Percentiles rank a stretch among this genome's conserved stretches.
These are phyloP conservation scores for Ameiurus melas DNA, from an alignment of 2,113 vertebrate species.

Conservation along the genomic window DNA sequence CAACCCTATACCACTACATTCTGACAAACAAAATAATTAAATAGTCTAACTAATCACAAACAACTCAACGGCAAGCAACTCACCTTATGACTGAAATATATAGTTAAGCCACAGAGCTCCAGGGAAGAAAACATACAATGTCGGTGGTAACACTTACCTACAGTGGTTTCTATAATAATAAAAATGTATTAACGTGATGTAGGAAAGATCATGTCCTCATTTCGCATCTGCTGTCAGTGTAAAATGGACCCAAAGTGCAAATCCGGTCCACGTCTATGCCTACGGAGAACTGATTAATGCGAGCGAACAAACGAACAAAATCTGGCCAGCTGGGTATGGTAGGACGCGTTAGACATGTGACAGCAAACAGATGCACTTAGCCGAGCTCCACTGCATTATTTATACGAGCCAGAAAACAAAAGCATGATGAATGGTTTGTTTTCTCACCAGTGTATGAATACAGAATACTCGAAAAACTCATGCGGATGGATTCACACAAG, in stretches of 20 bases:
- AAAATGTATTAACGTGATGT: not conserved
- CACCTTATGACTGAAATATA: not conserved
- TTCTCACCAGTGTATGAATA: slow-evolving; percentile 35
- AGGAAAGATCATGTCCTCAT: not conserved
- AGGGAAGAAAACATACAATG: not conserved
- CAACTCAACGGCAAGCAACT: not conserved
- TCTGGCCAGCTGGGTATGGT: slow-evolving; percentile 40
- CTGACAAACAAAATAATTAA: not conserved
- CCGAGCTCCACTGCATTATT: slow-evolving; percentile 59
- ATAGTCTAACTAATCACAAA: not conserved
- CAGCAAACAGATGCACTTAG: slow-evolving; percentile 37
- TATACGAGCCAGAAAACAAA: slow-evolving; percentile 48
- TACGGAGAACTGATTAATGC: slow-evolving; percentile 45
- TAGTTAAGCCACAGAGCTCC: not conserved
- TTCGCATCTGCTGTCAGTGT: slow-evolving; percentile 14
- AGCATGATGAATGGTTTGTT: slow-evolving; percentile 50
- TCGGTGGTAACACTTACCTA: not conserved
- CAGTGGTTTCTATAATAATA: not conserved
- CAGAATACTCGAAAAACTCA: slow-evolving; percentile 22
- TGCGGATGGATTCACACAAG: slow-evolving; percentile 18
- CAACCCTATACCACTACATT: not conserved
- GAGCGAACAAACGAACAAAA: slow-evolving; percentile 8
- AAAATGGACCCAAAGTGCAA: slow-evolving; percentile 21
- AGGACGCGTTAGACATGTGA: slow-evolving; percentile 12
- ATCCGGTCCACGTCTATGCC: not conserved